Evolutionary conservation across 1,140 invertebrate genomes (phyloP).

Genomic region (Drosophila navojoa): DNA sequence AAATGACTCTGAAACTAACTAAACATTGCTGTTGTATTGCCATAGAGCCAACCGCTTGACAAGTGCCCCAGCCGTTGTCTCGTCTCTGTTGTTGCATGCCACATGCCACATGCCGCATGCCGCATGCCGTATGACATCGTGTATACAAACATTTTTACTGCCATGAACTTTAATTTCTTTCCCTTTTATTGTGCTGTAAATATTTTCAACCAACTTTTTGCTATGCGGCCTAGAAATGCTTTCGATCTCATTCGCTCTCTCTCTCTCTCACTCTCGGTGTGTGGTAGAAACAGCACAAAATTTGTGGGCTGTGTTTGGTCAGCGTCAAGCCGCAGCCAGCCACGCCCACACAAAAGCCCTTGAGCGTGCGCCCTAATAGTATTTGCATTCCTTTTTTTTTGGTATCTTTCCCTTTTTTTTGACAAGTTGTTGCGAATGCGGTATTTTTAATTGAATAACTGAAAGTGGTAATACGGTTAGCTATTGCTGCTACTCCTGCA

Average conservation of each 20-base stretch:
- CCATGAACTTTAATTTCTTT: constrained; percentile 42
- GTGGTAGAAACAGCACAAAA: constrained; percentile 22
- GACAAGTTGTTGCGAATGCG: constrained; percentile 53
- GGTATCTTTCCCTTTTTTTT: constrained; percentile 26
- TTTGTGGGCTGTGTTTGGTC: constrained; percentile 42
- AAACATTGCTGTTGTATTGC: constrained; percentile 33
- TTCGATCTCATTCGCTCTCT: not conserved
- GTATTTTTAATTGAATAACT: constrained; percentile 78
- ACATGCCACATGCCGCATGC: constrained; percentile 17
- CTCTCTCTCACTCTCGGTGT: not conserved
- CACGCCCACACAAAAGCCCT: constrained; percentile 24
- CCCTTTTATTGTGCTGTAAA: constrained; percentile 29
- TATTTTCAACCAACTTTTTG: constrained; percentile 57
- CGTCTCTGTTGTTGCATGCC: constrained; percentile 13
- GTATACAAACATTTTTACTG: constrained; percentile 27
- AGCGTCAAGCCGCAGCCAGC: constrained; percentile 31
- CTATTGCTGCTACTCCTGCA: constrained; percentile 36
- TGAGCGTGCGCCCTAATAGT: constrained; percentile 56
- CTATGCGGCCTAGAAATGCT: constrained; percentile 48
- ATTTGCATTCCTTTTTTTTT: constrained; percentile 63
- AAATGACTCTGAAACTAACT: constrained; percentile 41
- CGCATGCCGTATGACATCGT: constrained; percentile 23
- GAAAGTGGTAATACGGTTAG: constrained; percentile 35
- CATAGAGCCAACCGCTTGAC: constrained; percentile 15
- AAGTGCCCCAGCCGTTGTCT: not conserved